A percentile compares a stretch with the other conserved stretches of the same genome.
phyloP scores from a whole-genome alignment of 2,888 invertebrate species.

The Drosophila hamatofila region DNA sequence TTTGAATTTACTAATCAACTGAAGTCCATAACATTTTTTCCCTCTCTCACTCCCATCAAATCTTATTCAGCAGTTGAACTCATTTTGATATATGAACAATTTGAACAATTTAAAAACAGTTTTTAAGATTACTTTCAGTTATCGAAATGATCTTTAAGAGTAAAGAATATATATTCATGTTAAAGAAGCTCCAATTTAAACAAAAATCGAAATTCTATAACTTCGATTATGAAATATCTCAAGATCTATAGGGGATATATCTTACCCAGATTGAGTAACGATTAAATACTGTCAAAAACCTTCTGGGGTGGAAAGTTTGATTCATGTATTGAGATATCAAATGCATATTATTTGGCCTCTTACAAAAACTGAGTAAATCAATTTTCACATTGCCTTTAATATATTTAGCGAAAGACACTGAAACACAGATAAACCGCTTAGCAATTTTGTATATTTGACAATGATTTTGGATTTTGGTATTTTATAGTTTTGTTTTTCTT shows the following conservation, averaged over 20 bases:
- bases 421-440: slow-evolving; percentile 21
- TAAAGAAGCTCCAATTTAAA: background rate
- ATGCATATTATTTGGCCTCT: slow-evolving; percentile 18
- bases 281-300: background rate
- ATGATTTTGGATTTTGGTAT: slow-evolving; percentile 22
- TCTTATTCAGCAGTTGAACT: too few species aligned
- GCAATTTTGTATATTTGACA: slow-evolving; percentile 21
- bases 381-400: slow-evolving; percentile 9
- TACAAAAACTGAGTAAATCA: slow-evolving; percentile 10
- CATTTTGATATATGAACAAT: too few species aligned
- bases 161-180: background rate
- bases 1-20: background rate
- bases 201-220: background rate
- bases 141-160: background rate
- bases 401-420: slow-evolving; percentile 18
- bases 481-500: slow-evolving; percentile 36
- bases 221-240: background rate
- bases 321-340: background rate
- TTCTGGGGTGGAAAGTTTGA: background rate
- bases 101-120: too few species aligned
- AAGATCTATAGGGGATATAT: background rate
- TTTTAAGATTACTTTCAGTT: background rate
- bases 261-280: too few species aligned
- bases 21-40: background rate
- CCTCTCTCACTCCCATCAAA: too few species aligned